These are phyloP conservation scores for Pygocentrus nattereri DNA, from an alignment of 2,797 vertebrate genomes.

Conservation along the genomic window DNA sequence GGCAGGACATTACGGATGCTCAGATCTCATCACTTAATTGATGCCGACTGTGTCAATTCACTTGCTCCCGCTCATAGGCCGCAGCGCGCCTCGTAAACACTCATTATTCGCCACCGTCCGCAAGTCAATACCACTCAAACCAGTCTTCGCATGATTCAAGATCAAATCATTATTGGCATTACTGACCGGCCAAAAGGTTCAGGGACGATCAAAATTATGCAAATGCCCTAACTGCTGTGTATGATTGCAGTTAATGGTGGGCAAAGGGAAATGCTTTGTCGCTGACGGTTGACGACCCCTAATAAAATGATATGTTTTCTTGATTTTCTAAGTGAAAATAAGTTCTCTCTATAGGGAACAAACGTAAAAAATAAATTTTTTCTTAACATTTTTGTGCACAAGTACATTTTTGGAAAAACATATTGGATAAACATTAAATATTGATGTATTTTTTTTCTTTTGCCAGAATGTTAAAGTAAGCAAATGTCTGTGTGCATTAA, in stretches of 20 bases:
- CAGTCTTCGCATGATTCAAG: conserved; percentile 24
- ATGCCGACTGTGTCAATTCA: conserved; percentile 74
- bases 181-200: not conserved
- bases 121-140: conserved; percentile 32
- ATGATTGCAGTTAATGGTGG: conserved; percentile 6
- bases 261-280: conserved; percentile 2
- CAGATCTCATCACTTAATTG: conserved; percentile 78
- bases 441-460: too few species aligned
- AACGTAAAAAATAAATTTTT: too few species aligned
- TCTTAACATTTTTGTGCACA: too few species aligned
- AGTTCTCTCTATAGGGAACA: too few species aligned
- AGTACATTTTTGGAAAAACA: too few species aligned
- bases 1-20: conserved; percentile 72
- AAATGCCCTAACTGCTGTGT: not conserved
- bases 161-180: conserved; percentile 25
- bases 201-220: conserved; percentile 6
- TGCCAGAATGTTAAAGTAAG: too few species aligned
- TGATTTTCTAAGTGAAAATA: too few species aligned
- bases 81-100: conserved; percentile 47
- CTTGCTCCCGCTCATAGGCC: conserved; percentile 70
- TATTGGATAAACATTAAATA: too few species aligned
- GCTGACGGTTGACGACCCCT: conserved; percentile 1
- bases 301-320: too few species aligned
- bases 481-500: too few species aligned
- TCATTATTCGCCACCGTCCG: conserved; percentile 15